Evolutionary conservation across 2,888 invertebrate species (phyloP).

Genomic region (Spilosoma lubricipeda): DNA sequence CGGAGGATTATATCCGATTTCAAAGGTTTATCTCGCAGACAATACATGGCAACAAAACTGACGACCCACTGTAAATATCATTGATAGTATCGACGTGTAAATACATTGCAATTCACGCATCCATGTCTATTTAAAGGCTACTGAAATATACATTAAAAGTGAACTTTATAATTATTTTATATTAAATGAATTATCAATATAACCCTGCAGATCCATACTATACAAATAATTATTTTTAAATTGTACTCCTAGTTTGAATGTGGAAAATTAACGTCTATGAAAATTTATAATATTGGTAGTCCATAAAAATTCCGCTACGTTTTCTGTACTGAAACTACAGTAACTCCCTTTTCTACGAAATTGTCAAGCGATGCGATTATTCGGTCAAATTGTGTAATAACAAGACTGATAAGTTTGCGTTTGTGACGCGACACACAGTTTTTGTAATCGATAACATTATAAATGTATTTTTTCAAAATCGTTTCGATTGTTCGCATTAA

Average conservation of each 20-base stretch:
- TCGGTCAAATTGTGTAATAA: constrained; percentile 71
- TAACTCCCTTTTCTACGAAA: constrained; percentile 25
- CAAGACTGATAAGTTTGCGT: constrained; percentile 73
- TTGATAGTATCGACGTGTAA: constrained; percentile 36
- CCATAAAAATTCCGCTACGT: constrained; percentile 17
- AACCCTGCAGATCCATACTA: not conserved
- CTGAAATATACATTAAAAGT: not conserved
- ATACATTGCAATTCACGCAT: constrained; percentile 35
- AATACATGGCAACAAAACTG: not conserved
- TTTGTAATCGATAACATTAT: constrained; percentile 66
- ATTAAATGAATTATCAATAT: not conserved
- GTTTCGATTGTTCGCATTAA: constrained; percentile 78
- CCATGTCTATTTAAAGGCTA: not conserved
- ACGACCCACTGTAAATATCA: no score
- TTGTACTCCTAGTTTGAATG: not conserved
- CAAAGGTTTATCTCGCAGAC: not conserved
- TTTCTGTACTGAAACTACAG: not conserved
- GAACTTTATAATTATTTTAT: not conserved
- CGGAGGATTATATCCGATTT: not conserved
- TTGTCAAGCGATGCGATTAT: constrained; percentile 33
- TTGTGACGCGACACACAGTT: constrained; percentile 59
- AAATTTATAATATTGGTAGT: constrained; percentile 7
- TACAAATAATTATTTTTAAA: not conserved
- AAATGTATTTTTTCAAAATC: constrained; percentile 77
- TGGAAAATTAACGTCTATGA: not conserved